Evolutionary conservation across 2,113 vertebrate species (phyloP).

Genomic region (Lepisosteus osseus): DNA sequence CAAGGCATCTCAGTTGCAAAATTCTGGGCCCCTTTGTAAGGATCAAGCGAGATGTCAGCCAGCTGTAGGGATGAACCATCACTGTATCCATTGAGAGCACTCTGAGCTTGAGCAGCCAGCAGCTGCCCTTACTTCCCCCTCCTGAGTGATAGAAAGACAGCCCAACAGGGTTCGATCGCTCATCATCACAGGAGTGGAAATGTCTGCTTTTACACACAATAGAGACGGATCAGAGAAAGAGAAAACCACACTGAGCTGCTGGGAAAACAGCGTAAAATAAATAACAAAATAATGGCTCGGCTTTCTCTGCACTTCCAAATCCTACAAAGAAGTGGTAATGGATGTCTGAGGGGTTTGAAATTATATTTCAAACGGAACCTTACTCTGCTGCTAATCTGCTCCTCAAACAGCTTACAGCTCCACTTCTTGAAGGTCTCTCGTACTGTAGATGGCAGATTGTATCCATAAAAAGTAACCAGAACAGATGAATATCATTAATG

Average conservation of each 20-base stretch:
- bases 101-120: constrained; percentile 42
- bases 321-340: not conserved
- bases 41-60: too few relatives aligned
- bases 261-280: constrained; percentile 29
- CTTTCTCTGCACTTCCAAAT: not conserved
- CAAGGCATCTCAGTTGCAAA: too few relatives aligned
- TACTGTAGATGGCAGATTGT: constrained; percentile 23
- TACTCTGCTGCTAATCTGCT: not conserved
- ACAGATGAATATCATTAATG: constrained; percentile 28
- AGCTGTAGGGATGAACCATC: too few relatives aligned
- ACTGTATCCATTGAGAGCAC: too few relatives aligned
- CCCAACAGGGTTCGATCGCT: constrained; percentile 60
- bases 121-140: constrained; percentile 52
- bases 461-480: constrained; percentile 28
- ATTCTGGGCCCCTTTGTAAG: too few relatives aligned
- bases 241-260: constrained; percentile 42
- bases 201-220: constrained; percentile 26
- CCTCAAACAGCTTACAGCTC: constrained; percentile 14
- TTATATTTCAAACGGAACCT: not conserved
- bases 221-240: constrained; percentile 33
- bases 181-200: constrained; percentile 54
- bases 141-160: constrained; percentile 11
- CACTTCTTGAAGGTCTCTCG: constrained; percentile 35
- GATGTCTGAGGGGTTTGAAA: not conserved
- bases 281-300: constrained; percentile 19